Conservation (phyloP, 2,797 vertebrate species). For the Cyprinodon diabolis region DNA sequence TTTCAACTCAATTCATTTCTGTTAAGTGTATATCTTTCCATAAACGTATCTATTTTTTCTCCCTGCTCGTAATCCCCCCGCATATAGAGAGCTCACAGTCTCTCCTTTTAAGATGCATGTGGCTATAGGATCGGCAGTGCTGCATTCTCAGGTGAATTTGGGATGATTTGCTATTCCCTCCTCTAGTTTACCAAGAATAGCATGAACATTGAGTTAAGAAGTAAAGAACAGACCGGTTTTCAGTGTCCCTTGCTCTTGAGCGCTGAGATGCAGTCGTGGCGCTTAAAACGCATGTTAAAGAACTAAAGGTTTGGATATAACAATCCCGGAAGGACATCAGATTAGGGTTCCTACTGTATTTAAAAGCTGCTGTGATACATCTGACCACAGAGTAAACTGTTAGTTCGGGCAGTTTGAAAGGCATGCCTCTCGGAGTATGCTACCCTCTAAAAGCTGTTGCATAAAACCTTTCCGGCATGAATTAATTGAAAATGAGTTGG, state of each 20-base stretch:
- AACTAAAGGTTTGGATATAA: slow-evolving; percentile 70
- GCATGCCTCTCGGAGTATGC: slow-evolving; percentile 68
- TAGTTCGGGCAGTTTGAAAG: slow-evolving; percentile 71
- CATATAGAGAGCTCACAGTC: slow-evolving; percentile 27
- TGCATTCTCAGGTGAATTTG: slow-evolving; percentile 63
- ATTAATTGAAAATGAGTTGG: slow-evolving; percentile 71
- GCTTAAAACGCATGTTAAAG: slow-evolving; percentile 70
- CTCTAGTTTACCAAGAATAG: slow-evolving; percentile 62
- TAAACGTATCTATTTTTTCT: slow-evolving; percentile 5
- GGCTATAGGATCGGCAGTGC: slow-evolving; percentile 52
- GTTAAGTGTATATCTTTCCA: slow-evolving; percentile 19
- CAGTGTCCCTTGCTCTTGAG: slow-evolving; percentile 36
- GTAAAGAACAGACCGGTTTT: slow-evolving; percentile 32
- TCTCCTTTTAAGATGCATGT: slow-evolving; percentile 64
- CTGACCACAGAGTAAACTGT: slow-evolving; percentile 66
- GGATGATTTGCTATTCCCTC: slow-evolving; percentile 67
- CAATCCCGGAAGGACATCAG: slow-evolving; percentile 65
- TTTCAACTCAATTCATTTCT: slow-evolving; percentile 25
- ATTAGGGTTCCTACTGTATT: slow-evolving; percentile 69
- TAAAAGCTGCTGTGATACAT: slow-evolving; percentile 58
- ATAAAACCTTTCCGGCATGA: slow-evolving; percentile 72
- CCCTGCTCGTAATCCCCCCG: slow-evolving; percentile 7
- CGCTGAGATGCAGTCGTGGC: slow-evolving; percentile 57
- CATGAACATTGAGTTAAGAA: slow-evolving; percentile 31
- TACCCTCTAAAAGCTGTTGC: slow-evolving; percentile 77